These are phyloP conservation scores for Tinamus major DNA, from an alignment of 2,797 vertebrate species.

Conservation along the genomic window DNA sequence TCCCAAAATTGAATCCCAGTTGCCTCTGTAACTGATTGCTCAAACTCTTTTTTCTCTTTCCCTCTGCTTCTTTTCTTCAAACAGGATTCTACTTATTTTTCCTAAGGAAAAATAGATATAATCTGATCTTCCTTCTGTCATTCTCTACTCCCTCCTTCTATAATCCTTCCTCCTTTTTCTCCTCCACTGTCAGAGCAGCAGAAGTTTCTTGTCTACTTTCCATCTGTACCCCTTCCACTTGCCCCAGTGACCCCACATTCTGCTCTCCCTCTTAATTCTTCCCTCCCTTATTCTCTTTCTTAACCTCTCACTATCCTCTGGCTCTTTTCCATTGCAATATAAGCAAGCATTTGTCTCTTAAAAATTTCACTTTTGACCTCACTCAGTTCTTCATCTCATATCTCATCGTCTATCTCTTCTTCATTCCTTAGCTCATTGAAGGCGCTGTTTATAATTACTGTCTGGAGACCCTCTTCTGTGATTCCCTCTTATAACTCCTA, in stretches of 20 bases:
- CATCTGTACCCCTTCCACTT: slow-evolving; percentile 49
- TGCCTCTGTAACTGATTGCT: slow-evolving; percentile 16
- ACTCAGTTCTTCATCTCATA: slow-evolving; percentile 44
- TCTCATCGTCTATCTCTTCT: slow-evolving; percentile 52
- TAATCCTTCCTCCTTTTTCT: not conserved
- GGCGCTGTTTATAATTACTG: slow-evolving; percentile 60
- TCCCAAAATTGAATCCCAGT: slow-evolving; percentile 49
- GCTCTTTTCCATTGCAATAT: slow-evolving; percentile 48
- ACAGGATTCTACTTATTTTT: slow-evolving; percentile 5
- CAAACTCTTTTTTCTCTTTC: not conserved
- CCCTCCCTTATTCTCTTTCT: slow-evolving; percentile 35
- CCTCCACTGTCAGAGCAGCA: slow-evolving; percentile 13
- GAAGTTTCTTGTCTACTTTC: slow-evolving; percentile 51
- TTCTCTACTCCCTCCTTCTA: not conserved
- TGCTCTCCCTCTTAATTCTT: slow-evolving; percentile 34
- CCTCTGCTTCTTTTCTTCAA: slow-evolving; percentile 12
- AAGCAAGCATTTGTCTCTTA: slow-evolving; percentile 51
- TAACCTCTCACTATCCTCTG: slow-evolving; percentile 43
- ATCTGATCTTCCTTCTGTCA: not conserved
- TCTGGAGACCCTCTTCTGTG: slow-evolving; percentile 48
- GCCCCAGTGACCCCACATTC: slow-evolving; percentile 17
- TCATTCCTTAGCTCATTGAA: slow-evolving; percentile 55
- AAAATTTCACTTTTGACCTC: slow-evolving; percentile 47
- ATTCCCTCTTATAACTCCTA: slow-evolving; percentile 48
- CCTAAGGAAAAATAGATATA: not conserved